These are phyloP conservation scores for Taphrorychus bicolor DNA, from an alignment of 2,888 invertebrate genomes.

Conservation along the genomic window DNA sequence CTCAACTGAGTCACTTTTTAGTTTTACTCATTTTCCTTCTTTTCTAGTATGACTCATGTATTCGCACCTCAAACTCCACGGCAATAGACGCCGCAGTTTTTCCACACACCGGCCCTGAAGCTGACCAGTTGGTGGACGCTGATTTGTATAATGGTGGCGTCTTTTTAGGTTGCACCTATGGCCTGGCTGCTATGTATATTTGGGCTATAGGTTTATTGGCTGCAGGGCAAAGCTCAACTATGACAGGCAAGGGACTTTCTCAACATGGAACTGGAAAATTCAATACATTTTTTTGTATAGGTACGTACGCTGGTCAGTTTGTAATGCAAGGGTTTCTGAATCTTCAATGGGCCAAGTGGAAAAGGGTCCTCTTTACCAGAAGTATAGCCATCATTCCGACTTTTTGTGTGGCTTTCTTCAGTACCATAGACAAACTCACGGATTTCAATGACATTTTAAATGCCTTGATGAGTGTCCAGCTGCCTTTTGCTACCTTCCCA, in stretches of 20 bases:
- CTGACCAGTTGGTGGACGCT: conserved; percentile 64
- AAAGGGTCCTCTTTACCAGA: conserved; percentile 80
- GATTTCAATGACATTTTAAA: conserved; percentile 86
- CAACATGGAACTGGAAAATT: not conserved
- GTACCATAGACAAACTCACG: conserved; percentile 72
- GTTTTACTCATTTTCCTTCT: not conserved
- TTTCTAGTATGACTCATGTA: conserved; percentile 56
- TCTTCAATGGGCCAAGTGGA: conserved; percentile 86
- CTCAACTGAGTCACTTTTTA: not conserved
- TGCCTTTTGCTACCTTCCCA: conserved; percentile 88
- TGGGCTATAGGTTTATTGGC: conserved; percentile 86
- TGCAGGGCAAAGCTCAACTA: conserved; percentile 84
- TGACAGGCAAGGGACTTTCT: conserved; percentile 68
- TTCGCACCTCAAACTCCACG: conserved; percentile 50
- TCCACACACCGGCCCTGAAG: conserved; percentile 53
- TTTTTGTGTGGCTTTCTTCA: conserved; percentile 73
- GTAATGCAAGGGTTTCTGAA: conserved; percentile 90
- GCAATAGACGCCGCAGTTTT: conserved; percentile 57
- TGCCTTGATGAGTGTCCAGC: conserved; percentile 84
- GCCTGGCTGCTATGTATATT: conserved; percentile 79
- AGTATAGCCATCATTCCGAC: conserved; percentile 81
- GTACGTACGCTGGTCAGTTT: conserved; percentile 86
- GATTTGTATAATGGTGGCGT: conserved; percentile 78
- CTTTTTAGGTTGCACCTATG: conserved; percentile 79
- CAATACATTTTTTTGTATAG: conserved; percentile 42